Conservation (phyloP, 2,113 vertebrate genomes). For the Psammodynastes pulverulentus region DNA sequence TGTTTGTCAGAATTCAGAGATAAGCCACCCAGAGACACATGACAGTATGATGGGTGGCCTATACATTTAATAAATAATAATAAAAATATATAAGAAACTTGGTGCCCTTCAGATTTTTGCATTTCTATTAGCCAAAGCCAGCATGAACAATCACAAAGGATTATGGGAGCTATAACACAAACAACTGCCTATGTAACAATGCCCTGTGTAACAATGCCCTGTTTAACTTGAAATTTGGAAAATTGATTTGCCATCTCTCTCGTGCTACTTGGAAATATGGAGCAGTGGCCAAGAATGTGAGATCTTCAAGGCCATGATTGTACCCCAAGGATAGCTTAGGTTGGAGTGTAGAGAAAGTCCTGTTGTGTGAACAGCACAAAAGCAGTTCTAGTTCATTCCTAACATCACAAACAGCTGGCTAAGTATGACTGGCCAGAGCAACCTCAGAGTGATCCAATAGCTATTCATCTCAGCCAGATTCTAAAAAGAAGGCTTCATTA, state of each 20-base stretch:
- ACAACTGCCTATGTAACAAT: background rate
- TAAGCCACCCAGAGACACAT: background rate
- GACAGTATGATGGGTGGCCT: background rate
- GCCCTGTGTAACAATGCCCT: too few relatives aligned
- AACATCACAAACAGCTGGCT: constrained; percentile 43
- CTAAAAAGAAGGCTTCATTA: constrained; percentile 59
- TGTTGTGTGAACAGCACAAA: background rate
- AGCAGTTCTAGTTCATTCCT: constrained; percentile 15
- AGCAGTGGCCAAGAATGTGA: background rate
- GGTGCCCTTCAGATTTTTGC: background rate
- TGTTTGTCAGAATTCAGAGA: background rate
- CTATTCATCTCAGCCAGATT: constrained; percentile 15
- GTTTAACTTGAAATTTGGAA: background rate
- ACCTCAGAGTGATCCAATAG: constrained; percentile 18
- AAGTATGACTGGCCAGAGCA: background rate
- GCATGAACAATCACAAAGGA: background rate
- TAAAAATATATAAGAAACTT: background rate
- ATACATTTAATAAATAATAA: background rate
- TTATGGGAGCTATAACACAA: background rate
- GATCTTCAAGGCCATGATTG: constrained; percentile 8
- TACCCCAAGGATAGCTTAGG: background rate
- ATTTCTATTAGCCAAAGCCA: background rate
- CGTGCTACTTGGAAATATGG: background rate
- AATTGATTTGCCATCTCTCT: background rate
- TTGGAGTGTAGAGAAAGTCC: background rate